A percentile compares a stretch with the other conserved stretches of the same genome.
Conservation (phyloP, 1,140 invertebrate species). For the Drosophila tani region DNA sequence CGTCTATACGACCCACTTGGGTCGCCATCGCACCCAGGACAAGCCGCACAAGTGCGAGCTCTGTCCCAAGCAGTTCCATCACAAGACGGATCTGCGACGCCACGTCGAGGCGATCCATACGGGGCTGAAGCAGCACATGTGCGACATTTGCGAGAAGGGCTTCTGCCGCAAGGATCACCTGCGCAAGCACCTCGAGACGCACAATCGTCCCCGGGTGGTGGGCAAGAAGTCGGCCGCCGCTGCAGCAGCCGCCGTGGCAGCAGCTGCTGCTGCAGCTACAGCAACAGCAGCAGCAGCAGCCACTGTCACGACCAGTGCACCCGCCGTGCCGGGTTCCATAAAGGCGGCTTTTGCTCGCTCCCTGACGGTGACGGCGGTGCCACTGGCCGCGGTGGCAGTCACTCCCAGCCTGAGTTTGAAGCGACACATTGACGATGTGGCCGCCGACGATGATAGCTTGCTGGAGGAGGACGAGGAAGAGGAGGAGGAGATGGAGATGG, state of each 20-base stretch:
- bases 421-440: slow-evolving; percentile 63
- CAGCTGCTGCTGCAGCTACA: slow-evolving; percentile 2
- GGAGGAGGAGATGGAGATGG: slow-evolving; percentile 29
- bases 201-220: slow-evolving; percentile 86
- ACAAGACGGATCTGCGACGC: slow-evolving; percentile 95
- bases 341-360: slow-evolving; percentile 48
- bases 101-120: slow-evolving; percentile 94
- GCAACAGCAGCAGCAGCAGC: not conserved
- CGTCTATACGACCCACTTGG: slow-evolving; percentile 89
- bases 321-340: slow-evolving; percentile 2
- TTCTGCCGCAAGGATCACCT: slow-evolving; percentile 98
- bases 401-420: slow-evolving; percentile 31
- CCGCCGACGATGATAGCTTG: slow-evolving; percentile 68
- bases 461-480: slow-evolving; percentile 63
- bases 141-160: slow-evolving; percentile 93
- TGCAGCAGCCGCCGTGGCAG: slow-evolving; percentile 20
- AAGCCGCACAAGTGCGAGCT: slow-evolving; percentile 95
- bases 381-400: not conserved
- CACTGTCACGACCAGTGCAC: not conserved
- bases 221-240: slow-evolving; percentile 68
- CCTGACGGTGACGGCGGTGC: slow-evolving; percentile 10
- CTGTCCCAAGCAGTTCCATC: slow-evolving; percentile 94
- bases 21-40: slow-evolving; percentile 91
- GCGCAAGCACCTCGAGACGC: slow-evolving; percentile 96
- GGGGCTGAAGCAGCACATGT: slow-evolving; percentile 92